Percentiles rank a stretch among this genome's conserved stretches.
phyloP scores from a whole-genome alignment of 2,888 invertebrate genomes.

The Scaptomyza polygonia region DNA sequence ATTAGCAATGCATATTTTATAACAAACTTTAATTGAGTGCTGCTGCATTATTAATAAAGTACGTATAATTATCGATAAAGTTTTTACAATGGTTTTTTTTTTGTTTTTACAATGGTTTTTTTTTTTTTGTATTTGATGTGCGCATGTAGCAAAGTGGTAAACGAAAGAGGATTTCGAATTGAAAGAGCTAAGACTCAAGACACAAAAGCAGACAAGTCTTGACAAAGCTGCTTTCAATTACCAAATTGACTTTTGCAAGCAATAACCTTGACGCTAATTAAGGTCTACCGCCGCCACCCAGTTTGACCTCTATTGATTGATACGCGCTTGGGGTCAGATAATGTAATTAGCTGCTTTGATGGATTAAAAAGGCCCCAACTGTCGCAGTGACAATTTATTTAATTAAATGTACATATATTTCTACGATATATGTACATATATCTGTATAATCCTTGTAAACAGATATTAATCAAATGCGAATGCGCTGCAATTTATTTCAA shows the following conservation, averaged over 20 bases:
- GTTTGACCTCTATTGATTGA: slow-evolving; percentile 5
- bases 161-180: background rate
- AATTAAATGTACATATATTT: slow-evolving; percentile 10
- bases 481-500: slow-evolving; percentile 28
- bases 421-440: background rate
- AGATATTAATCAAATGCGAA: slow-evolving; percentile 27
- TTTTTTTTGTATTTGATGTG: too few relatives aligned
- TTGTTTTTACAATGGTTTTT: too few relatives aligned
- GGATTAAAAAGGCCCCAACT: slow-evolving; percentile 22
- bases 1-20: slow-evolving; percentile 47
- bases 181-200: slow-evolving; percentile 2
- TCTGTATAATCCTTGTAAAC: background rate
- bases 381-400: slow-evolving; percentile 23
- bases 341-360: slow-evolving; percentile 42
- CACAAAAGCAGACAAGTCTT: slow-evolving; percentile 15
- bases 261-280: slow-evolving; percentile 30
- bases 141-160: background rate
- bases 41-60: slow-evolving; percentile 18
- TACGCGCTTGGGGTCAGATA: slow-evolving; percentile 21
- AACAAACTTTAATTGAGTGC: slow-evolving; percentile 26
- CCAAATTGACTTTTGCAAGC: slow-evolving; percentile 34
- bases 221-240: slow-evolving; percentile 29
- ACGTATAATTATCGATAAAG: background rate
- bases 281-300: background rate
- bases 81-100: background rate